Evolutionary conservation across 2,888 invertebrate species (phyloP).

Genomic region (Drosophila peninsularis): DNA sequence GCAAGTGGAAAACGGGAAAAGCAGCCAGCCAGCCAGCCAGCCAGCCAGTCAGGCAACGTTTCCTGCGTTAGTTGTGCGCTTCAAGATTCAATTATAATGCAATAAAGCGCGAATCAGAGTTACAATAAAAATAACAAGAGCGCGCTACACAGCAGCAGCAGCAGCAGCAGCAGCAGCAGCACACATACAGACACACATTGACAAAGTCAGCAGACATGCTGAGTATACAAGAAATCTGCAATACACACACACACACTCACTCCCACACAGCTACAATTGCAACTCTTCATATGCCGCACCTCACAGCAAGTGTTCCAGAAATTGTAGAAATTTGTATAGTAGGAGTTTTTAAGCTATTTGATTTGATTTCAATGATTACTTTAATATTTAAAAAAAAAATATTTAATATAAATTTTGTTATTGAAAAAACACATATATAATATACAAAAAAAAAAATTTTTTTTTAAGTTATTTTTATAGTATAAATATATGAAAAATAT

Average conservation of each 20-base stretch:
- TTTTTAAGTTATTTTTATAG: too few relatives aligned
- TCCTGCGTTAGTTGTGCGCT: conserved; percentile 80
- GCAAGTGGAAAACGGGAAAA: conserved; percentile 34
- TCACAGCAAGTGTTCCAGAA: conserved; percentile 37
- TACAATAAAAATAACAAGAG: conserved; percentile 77
- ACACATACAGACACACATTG: conserved; percentile 23
- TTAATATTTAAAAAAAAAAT: too few relatives aligned
- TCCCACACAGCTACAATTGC: conserved; percentile 10
- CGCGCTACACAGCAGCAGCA: conserved; percentile 34
- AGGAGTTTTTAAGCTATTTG: background rate
- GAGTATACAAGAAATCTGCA: conserved; percentile 51
- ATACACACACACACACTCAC: conserved; percentile 18
- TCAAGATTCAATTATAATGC: conserved; percentile 83
- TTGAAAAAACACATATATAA: too few relatives aligned
- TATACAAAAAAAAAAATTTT: too few relatives aligned
- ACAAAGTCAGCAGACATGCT: conserved; percentile 42
- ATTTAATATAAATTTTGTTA: too few relatives aligned
- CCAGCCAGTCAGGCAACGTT: conserved; percentile 76
- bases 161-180: conserved; percentile 13
- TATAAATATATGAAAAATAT: too few relatives aligned
- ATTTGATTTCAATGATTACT: too few relatives aligned
- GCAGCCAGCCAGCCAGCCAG: conserved; percentile 70
- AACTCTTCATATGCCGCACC: conserved; percentile 18
- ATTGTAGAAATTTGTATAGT: background rate
- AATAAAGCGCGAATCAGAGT: conserved; percentile 82